A percentile compares a stretch with the other conserved stretches of the same genome.
Conservation (phyloP, 2,888 invertebrate species). For the Stegana nigrithorax region DNA sequence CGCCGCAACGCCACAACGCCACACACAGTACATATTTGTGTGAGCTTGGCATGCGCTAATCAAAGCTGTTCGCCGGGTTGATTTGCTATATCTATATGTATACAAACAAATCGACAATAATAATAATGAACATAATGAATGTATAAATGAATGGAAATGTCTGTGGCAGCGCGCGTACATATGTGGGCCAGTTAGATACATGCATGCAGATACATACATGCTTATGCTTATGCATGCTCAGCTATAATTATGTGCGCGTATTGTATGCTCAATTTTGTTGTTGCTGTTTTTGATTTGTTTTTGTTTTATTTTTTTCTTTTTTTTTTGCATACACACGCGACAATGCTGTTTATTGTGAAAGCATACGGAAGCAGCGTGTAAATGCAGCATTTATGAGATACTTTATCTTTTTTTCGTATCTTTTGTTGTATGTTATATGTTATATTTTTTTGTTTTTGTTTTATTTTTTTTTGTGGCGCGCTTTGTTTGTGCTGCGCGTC, state of each 20-base stretch:
- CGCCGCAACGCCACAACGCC: too few species aligned
- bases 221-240: neutral
- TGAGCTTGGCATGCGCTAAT: slow-evolving; percentile 55
- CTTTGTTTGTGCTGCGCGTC: slow-evolving; percentile 37
- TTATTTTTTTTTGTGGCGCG: slow-evolving; percentile 14
- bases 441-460: slow-evolving; percentile 1
- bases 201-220: slow-evolving; percentile 5
- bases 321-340: too few species aligned
- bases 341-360: neutral
- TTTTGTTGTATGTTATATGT: slow-evolving; percentile 19
- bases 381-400: neutral
- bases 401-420: slow-evolving; percentile 29
- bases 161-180: neutral
- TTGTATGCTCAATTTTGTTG: slow-evolving; percentile 13
- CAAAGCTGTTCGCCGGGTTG: slow-evolving; percentile 58
- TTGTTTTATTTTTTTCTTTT: too few species aligned
- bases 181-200: neutral
- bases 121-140: slow-evolving; percentile 14
- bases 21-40: too few species aligned
- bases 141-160: neutral
- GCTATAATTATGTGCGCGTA: slow-evolving; percentile 17
- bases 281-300: slow-evolving; percentile 21
- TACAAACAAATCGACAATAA: slow-evolving; percentile 61
- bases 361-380: neutral
- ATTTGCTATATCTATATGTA: slow-evolving; percentile 62